phyloP scores from a whole-genome alignment of 2,797 vertebrate species.

The Coilia nasus region DNA sequence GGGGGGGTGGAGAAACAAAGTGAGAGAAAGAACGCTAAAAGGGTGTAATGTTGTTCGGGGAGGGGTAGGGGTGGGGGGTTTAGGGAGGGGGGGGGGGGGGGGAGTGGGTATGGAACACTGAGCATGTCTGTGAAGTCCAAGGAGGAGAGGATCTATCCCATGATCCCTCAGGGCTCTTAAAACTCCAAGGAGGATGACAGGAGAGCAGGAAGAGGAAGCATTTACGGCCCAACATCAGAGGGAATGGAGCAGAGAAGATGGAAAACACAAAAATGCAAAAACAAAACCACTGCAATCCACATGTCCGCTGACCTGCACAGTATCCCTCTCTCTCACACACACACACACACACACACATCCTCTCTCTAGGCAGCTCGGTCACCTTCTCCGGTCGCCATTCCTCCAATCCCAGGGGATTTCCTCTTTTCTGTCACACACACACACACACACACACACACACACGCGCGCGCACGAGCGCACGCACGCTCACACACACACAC shows the following conservation, averaged over 20 bases:
- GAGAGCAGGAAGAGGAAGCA: not conserved
- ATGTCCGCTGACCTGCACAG: too few species aligned
- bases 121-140: not conserved
- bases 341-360: too few species aligned
- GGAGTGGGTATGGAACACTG: not conserved
- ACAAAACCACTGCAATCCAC: not conserved
- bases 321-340: not conserved
- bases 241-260: not conserved
- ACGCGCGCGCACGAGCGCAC: too few species aligned
- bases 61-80: not conserved
- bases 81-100: not conserved
- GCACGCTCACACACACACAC: too few species aligned
- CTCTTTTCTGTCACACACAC: too few species aligned
- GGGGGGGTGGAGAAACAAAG: not conserved
- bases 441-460: too few species aligned
- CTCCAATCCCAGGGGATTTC: too few species aligned
- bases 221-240: not conserved
- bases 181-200: not conserved
- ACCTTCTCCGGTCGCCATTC: too few species aligned
- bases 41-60: not conserved
- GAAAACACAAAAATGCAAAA: not conserved
- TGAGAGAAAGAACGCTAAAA: not conserved
- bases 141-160: not conserved
- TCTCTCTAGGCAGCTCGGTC: too few species aligned
- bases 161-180: not conserved